These are phyloP conservation scores for Zygothrica quintamaculata DNA, from an alignment of 2,888 invertebrate species.

Conservation along the genomic window DNA sequence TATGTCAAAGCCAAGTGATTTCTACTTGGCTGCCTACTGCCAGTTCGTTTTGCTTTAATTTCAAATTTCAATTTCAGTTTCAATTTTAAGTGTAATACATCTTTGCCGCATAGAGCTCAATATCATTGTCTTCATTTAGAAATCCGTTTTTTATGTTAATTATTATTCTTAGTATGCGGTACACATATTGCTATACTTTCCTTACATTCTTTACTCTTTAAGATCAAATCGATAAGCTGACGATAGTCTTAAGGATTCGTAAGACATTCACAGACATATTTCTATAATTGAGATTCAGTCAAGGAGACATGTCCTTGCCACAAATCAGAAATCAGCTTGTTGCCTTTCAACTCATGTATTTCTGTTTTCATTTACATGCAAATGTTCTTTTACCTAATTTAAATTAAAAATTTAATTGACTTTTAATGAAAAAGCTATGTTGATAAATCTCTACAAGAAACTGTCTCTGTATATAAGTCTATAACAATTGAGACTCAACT, in stretches of 20 bases:
- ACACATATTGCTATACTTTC: slow-evolving; percentile 42
- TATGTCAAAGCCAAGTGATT: slow-evolving; percentile 25
- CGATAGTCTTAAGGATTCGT: no score
- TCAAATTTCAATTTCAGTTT: slow-evolving; percentile 8
- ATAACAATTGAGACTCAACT: slow-evolving; percentile 1
- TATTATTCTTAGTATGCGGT: slow-evolving; percentile 53
- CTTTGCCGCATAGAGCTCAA: not conserved
- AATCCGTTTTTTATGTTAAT: slow-evolving; percentile 42
- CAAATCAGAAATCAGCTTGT: not conserved
- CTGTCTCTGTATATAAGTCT: no score
- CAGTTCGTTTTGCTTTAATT: slow-evolving; percentile 1
- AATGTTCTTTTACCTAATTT: slow-evolving; percentile 2
- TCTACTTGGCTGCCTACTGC: slow-evolving; percentile 18
- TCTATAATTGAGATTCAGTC: not conserved
- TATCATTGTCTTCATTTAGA: slow-evolving; percentile 6
- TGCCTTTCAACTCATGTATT: no score
- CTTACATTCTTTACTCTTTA: no score
- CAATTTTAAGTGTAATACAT: not conserved
- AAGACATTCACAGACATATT: slow-evolving; percentile 17
- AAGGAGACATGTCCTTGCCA: not conserved
- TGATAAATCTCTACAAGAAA: no score
- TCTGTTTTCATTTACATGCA: not conserved
- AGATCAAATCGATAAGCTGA: slow-evolving; percentile 61
- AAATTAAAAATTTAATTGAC: slow-evolving; percentile 34
- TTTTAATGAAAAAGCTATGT: slow-evolving; percentile 1